Evolutionary conservation across 2,113 vertebrate species (phyloP).

Genomic region (Thomomys bottae): DNA sequence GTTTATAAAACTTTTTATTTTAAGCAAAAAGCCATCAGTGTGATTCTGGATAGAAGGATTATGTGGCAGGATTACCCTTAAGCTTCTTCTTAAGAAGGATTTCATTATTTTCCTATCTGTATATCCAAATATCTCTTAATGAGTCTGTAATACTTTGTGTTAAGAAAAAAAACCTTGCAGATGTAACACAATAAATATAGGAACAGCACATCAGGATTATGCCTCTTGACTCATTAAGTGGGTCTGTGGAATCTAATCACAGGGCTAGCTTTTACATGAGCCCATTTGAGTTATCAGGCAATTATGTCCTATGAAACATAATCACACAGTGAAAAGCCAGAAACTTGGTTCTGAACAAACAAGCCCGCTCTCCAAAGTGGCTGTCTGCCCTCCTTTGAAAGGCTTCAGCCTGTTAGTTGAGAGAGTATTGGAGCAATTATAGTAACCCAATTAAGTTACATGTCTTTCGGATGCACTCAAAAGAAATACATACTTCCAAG

Average conservation of each 20-base stretch:
- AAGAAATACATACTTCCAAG: constrained; percentile 21
- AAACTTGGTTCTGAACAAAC: not conserved
- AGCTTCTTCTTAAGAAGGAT: not conserved
- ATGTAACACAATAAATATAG: constrained; percentile 1
- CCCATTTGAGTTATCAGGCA: not conserved
- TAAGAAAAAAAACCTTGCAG: not conserved
- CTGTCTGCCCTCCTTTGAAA: not conserved
- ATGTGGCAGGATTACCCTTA: not conserved
- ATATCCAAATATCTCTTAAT: constrained; percentile 31
- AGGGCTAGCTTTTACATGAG: not conserved
- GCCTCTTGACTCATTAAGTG: not conserved
- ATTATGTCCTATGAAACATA: not conserved
- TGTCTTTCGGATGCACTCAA: constrained; percentile 32
- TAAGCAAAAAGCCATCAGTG: not conserved
- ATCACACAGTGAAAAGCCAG: not conserved
- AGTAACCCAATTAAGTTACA: not conserved
- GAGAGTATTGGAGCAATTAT: constrained; percentile 46
- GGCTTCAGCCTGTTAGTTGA: constrained; percentile 48
- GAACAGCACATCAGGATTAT: constrained; percentile 15
- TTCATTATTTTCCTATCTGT: constrained; percentile 9
- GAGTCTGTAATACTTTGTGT: not conserved
- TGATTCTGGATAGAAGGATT: not conserved
- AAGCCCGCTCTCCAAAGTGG: not conserved
- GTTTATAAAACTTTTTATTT: not conserved
- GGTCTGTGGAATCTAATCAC: not conserved